Evolutionary conservation across 2,888 invertebrate species (phyloP), one percentile per base, ranked within the genome.

Genomic region (Drosophila mercatorum): DNA sequence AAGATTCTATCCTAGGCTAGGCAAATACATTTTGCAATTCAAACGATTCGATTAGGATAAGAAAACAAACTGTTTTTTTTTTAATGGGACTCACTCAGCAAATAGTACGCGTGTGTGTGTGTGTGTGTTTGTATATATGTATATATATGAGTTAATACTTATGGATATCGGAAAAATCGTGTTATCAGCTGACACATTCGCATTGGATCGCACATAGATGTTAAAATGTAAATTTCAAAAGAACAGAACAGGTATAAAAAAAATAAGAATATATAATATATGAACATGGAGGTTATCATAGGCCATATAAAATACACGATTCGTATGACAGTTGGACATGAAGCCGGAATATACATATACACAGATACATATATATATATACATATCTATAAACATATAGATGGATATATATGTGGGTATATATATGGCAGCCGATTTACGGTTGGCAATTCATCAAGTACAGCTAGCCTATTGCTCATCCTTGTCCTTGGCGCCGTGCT

Each of bases 401-500:
- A 36, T 17, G 17, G 6, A 43, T 10, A 10, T 12, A 31, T 26
- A 28, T 53, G 53, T 66, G 66, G 36, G 41, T 26, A 34, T 55
- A 34, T 43, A 68, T 68, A 59, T 22, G 11, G 44, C 55, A 49
- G 55, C 44, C 55, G 68, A 40, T 41, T 41, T 41, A 59, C 60
- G 73, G 68, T 52, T 64, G 61, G 72, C 78, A 56, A 34, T 14
- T 55, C 47, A 28, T 63, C 64, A 64, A 64, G 64, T 78, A 58
- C 72, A 72, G n/a, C 4, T 31, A 31, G 17, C 34, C 57, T 67
- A 97, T 93, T 97, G 97, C 91, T 99, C 98, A 93, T 99, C 98
- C 93, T 98, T 98, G 86, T 99, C 99, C 94, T 99, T 99, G 90
- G 99, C 99, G 56, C 99, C 99, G 90, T 99, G 99, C 93, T 99